Evolutionary conservation across 2,113 vertebrate species (phyloP).

Genomic region (Lepisosteus oculatus): DNA sequence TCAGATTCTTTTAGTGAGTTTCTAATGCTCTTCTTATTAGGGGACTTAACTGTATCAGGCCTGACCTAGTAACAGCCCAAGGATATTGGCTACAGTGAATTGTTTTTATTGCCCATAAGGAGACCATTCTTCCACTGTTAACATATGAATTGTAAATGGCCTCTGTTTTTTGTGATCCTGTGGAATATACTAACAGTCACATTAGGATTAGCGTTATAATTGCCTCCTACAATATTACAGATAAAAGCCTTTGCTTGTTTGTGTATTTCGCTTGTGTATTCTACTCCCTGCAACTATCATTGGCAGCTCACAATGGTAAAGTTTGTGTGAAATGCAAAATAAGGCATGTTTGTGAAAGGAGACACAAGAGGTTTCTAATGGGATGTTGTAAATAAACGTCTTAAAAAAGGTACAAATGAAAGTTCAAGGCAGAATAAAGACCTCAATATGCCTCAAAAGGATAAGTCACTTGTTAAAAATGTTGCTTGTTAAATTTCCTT

Average conservation of each 20-base stretch:
- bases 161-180: slow-evolving; percentile 19
- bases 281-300: slow-evolving; percentile 43
- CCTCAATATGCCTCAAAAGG: too few species aligned
- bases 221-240: slow-evolving; percentile 56
- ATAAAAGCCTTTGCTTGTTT: slow-evolving; percentile 40
- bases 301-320: slow-evolving; percentile 19
- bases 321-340: slow-evolving; percentile 47
- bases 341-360: slow-evolving; percentile 38
- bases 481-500: too few species aligned
- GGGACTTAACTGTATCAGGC: not conserved
- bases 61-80: not conserved
- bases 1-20: too few species aligned
- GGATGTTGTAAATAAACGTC: slow-evolving; percentile 33
- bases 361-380: slow-evolving; percentile 37
- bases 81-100: not conserved
- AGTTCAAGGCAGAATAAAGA: slow-evolving; percentile 16
- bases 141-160: slow-evolving; percentile 35
- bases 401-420: slow-evolving; percentile 21
- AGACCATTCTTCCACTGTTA: slow-evolving; percentile 9
- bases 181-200: slow-evolving; percentile 51
- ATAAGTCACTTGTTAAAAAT: too few species aligned
- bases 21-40: not conserved
- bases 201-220: slow-evolving; percentile 73
- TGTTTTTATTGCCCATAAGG: slow-evolving; percentile 3
- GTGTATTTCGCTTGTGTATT: slow-evolving; percentile 71